Conservation (phyloP, 1,140 invertebrate species). For the Pantala flavescens region DNA sequence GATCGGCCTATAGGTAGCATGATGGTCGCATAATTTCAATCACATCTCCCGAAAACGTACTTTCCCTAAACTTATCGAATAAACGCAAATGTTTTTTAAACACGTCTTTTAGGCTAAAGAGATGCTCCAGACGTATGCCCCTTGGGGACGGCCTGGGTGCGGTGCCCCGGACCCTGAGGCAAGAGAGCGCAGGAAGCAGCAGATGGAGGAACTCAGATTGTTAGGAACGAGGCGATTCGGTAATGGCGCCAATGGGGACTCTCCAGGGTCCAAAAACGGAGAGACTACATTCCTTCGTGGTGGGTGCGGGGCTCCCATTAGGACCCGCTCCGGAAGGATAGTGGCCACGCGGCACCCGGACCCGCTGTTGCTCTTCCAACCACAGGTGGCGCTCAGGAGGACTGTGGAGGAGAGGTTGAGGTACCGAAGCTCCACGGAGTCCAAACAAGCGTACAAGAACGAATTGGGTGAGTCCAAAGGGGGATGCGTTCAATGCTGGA, state of each 20-base stretch:
- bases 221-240: neutral
- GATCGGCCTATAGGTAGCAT: too few relatives aligned
- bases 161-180: neutral
- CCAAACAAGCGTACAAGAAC: neutral
- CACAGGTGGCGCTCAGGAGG: neutral
- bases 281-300: neutral
- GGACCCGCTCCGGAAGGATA: neutral
- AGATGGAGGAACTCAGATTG: neutral
- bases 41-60: too few relatives aligned
- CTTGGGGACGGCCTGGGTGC: neutral
- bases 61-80: too few relatives aligned
- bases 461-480: neutral
- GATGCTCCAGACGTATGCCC: neutral
- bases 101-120: too few relatives aligned
- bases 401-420: neutral
- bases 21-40: too few relatives aligned
- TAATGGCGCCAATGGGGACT: neutral
- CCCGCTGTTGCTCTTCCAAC: neutral
- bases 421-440: neutral
- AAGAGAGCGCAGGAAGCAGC: neutral
- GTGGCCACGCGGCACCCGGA: neutral
- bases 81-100: too few relatives aligned
- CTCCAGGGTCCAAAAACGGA: neutral
- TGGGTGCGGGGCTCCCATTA: neutral
- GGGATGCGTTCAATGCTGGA: too few relatives aligned